Base-by-base conservation (phyloP, 2,888 invertebrate species). In the Clivina fossor region DNA sequence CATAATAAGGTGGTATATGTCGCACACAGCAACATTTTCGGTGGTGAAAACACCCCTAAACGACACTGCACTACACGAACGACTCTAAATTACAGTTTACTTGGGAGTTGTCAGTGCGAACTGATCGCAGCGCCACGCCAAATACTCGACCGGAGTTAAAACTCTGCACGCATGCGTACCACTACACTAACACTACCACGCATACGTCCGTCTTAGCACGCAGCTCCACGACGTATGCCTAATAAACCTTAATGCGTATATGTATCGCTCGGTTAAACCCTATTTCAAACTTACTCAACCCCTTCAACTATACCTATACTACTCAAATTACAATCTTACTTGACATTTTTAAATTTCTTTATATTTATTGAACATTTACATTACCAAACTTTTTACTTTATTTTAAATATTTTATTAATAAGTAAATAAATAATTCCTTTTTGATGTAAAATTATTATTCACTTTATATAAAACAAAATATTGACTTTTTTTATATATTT, bases 21-120 rank as follows among this genome's bases (percentile, higher is more conserved):
- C 75, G 79, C 77, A 76, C 77, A 78, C 73, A 78, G 80, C 80
- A 80, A 75, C 81, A 81, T 81, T 73, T 73, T 79, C n/a, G 71
- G 77, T 63, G 64, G 63, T 58, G 60, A 64, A 61, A 60, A 66
- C 66, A 66, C 66, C 66, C 66, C 66, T 64, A 66, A 64, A 58
- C 63, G 63, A n/a, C 67, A 66, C 66, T 66, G 63, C 69, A 63
- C 63, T 61, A 65, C 64, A 63, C 57, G n/a, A 69, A 66, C 68
- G 63, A 67, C 68, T 46, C 46, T 47, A 57, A 51, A 57, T 68
- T 66, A n/a, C 61, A 63, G 64, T 64, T 64, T 66, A 64, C 66
- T 67, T 69, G 70, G 69, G 68, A 70, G 69, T 68, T 69, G 68
- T 65, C 67, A 64, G 66, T 65, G 13, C 22, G 26, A 20, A 70